These are phyloP conservation scores for Erynnis tages DNA, from an alignment of 2,888 invertebrate genomes.

Conservation along the genomic window DNA sequence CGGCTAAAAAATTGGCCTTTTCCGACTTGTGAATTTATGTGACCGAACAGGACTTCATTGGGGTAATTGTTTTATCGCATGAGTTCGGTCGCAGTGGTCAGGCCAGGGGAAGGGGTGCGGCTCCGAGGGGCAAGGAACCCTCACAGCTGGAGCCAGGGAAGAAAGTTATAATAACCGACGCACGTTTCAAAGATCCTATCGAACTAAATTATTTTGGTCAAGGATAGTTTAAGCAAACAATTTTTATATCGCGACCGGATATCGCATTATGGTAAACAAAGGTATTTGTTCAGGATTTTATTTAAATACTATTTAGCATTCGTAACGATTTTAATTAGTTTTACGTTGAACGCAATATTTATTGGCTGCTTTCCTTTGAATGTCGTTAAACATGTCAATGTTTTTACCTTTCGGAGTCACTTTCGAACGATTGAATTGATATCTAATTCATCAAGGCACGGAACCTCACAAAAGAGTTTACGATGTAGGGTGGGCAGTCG, in stretches of 20 bases:
- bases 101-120: conserved; percentile 35
- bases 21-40: conserved; percentile 52
- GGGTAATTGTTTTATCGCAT: conserved; percentile 81
- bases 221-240: conserved; percentile 65
- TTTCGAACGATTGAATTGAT: conserved; percentile 3
- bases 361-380: not conserved
- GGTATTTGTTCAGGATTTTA: conserved; percentile 28
- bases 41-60: conserved; percentile 52
- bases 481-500: conserved; percentile 38
- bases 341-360: conserved; percentile 10
- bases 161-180: conserved; percentile 68
- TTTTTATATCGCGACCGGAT: conserved; percentile 45
- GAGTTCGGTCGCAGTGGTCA: conserved; percentile 61
- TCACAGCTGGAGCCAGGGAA: conserved; percentile 50
- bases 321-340: not conserved
- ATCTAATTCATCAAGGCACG: conserved; percentile 17
- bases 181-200: conserved; percentile 63
- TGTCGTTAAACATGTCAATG: not conserved
- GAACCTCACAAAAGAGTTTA: conserved; percentile 4
- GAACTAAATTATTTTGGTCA: conserved; percentile 65
- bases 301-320: conserved; percentile 32
- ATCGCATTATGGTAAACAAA: conserved; percentile 24
- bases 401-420: not conserved
- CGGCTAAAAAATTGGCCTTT: conserved; percentile 34
- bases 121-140: conserved; percentile 32